phyloP scores from a whole-genome alignment of 2,113 vertebrate species.

The Hydrochoerus hydrochaeris region DNA sequence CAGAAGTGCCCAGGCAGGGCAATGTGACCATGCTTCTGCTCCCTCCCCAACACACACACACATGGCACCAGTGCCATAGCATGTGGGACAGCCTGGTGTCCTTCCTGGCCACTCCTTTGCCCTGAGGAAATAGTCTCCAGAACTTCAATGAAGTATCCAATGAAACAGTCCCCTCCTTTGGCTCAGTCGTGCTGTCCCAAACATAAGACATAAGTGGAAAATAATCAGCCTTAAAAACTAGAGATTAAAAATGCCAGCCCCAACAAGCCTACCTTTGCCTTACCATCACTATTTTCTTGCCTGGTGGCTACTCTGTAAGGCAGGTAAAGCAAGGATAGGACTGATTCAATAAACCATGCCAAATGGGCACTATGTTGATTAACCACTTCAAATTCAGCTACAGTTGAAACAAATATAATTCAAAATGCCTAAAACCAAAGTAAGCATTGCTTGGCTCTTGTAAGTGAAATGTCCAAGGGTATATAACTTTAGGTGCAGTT shows the following conservation, averaged over 20 bases:
- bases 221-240: background rate
- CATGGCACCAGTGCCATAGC: no score
- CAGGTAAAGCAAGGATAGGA: background rate
- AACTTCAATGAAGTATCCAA: background rate
- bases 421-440: constrained; percentile 6
- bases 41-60: background rate
- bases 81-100: background rate
- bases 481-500: background rate
- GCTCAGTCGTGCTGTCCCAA: background rate
- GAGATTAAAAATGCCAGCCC: background rate
- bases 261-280: background rate
- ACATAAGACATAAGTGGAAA: background rate
- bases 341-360: background rate
- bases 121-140: background rate
- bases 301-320: background rate
- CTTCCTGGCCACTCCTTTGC: background rate
- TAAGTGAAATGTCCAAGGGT: background rate
- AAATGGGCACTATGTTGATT: background rate
- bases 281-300: background rate
- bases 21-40: background rate
- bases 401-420: constrained; percentile 34
- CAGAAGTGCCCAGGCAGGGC: background rate
- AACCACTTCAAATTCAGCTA: background rate
- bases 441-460: background rate
- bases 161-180: background rate